A percentile compares a stretch with the other conserved stretches of the same genome.
Evolutionary conservation across 2,113 vertebrate species (phyloP).

Genomic region (Diglossa brunneiventris): DNA sequence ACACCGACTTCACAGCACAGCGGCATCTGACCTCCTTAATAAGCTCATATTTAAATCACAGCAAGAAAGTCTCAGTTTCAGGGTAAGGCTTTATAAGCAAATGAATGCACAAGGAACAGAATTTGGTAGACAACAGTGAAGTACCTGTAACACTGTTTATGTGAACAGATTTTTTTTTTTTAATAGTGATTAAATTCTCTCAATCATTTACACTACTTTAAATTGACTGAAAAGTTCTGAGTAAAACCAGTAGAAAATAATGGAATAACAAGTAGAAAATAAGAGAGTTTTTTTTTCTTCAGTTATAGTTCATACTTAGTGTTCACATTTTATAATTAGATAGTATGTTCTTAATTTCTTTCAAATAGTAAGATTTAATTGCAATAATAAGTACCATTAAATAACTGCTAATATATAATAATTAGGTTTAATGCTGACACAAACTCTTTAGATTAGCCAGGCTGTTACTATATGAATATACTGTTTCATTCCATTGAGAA

Average conservation of each 20-base stretch:
- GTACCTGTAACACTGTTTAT: fast-evolving
- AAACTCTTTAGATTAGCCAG: neutral
- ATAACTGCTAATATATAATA: neutral
- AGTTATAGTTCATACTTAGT: neutral
- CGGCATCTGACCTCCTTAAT: neutral
- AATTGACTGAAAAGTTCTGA: neutral
- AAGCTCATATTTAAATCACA: neutral
- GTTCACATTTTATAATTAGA: neutral
- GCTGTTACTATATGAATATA: neutral
- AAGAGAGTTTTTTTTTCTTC: neutral
- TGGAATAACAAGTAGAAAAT: neutral
- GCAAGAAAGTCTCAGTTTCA: neutral
- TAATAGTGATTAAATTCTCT: neutral
- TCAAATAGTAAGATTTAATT: neutral
- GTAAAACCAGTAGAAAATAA: neutral
- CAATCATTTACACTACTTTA: neutral
- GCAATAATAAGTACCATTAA: neutral
- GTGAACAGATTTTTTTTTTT: neutral
- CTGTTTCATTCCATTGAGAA: neutral
- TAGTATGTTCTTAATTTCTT: neutral
- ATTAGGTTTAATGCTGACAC: neutral
- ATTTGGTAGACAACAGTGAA: neutral
- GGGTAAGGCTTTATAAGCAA: neutral
- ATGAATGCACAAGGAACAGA: neutral
- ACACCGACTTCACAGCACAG: neutral